These are phyloP conservation scores for Rhyacophila brunnea DNA, from an alignment of 1,140 invertebrate species.

Conservation along the genomic window DNA sequence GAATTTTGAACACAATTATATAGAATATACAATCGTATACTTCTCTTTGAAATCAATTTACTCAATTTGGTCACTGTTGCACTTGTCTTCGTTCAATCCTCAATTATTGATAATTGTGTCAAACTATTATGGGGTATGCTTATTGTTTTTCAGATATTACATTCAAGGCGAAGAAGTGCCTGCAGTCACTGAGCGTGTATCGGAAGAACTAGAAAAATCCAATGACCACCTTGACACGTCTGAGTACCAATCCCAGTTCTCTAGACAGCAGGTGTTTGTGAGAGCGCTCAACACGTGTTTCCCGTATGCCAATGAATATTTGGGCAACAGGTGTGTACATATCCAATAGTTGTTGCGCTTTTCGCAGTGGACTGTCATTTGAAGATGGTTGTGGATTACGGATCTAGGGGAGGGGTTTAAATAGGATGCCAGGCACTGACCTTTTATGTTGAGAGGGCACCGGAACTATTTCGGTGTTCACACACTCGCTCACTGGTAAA, in stretches of 20 bases:
- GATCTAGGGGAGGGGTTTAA: too few species aligned
- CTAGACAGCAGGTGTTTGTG: slow-evolving; percentile 45
- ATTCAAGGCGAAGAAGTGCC: neutral
- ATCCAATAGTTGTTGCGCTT: too few species aligned
- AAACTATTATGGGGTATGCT: neutral
- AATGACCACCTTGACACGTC: slow-evolving; percentile 45
- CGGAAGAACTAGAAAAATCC: slow-evolving; percentile 44
- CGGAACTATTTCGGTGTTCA: too few species aligned
- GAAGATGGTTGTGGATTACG: too few species aligned
- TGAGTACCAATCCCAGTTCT: slow-evolving; percentile 47
- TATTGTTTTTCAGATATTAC: slow-evolving; percentile 12
- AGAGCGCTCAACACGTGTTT: slow-evolving; percentile 73
- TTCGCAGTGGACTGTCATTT: too few species aligned
- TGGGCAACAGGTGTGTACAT: slow-evolving; percentile 50
- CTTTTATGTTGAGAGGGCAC: too few species aligned
- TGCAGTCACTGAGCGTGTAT: slow-evolving; percentile 6
- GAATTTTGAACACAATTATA: too few species aligned
- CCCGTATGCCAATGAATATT: slow-evolving; percentile 86
- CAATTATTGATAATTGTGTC: neutral
- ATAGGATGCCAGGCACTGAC: too few species aligned
- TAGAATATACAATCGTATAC: neutral
- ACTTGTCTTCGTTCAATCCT: too few species aligned
- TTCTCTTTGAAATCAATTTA: neutral
- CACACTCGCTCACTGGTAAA: too few species aligned
- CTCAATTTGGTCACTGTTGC: too few species aligned